A percentile compares a stretch with the other conserved stretches of the same genome.
Evolutionary conservation across 2,113 vertebrate genomes (phyloP).

Genomic region (Delphinapterus leucas): DNA sequence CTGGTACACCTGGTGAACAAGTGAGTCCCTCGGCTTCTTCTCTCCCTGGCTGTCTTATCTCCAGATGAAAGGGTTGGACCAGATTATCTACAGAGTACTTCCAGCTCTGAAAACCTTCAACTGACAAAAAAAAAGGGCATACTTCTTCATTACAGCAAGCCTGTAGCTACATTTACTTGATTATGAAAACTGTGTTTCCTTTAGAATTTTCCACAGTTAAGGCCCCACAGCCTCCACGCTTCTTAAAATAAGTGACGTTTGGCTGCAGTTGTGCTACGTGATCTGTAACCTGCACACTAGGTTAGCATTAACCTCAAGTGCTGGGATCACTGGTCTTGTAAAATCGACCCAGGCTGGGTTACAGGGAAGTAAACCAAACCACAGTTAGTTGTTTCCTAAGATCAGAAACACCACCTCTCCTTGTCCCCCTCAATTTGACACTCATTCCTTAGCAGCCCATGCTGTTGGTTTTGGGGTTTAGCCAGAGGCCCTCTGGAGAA

Average conservation of each 20-base stretch:
- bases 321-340: slow-evolving; percentile 42
- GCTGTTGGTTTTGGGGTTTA: slow-evolving; percentile 65
- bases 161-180: background rate
- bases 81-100: background rate
- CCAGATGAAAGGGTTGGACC: background rate
- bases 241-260: background rate
- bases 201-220: background rate
- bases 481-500: slow-evolving; percentile 61
- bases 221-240: background rate
- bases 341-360: background rate
- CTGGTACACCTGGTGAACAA: background rate
- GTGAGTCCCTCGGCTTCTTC: background rate
- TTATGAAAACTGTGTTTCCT: background rate
- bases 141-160: background rate
- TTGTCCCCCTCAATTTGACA: slow-evolving; percentile 60
- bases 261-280: background rate
- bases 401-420: slow-evolving; percentile 46
- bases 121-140: background rate
- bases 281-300: background rate
- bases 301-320: slow-evolving; percentile 5
- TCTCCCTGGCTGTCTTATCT: background rate
- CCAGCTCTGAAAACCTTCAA: background rate
- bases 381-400: slow-evolving; percentile 13
- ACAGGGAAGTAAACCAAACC: slow-evolving; percentile 61
- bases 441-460: slow-evolving; percentile 60